Evolutionary conservation across 2,797 vertebrate genomes (phyloP).

Genomic region (Phoeniculus purpureus): DNA sequence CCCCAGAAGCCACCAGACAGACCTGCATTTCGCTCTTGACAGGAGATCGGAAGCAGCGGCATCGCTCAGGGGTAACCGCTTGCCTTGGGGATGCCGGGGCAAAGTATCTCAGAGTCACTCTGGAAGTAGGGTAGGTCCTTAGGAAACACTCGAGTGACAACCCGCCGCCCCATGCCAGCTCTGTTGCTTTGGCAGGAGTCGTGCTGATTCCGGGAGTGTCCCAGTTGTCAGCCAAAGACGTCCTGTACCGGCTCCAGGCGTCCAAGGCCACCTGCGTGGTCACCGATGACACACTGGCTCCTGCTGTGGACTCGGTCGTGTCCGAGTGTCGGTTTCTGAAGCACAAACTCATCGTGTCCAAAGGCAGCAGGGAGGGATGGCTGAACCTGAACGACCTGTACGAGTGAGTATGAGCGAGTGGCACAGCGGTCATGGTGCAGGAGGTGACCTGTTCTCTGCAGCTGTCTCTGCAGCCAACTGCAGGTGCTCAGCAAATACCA

Average conservation of each 20-base stretch:
- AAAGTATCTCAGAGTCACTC: background rate
- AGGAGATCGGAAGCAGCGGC: background rate
- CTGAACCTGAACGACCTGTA: slow-evolving; percentile 74
- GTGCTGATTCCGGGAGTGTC: slow-evolving; percentile 77
- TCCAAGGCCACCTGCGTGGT: slow-evolving; percentile 79
- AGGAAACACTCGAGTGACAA: background rate
- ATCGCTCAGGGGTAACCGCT: background rate
- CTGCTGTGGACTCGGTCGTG: slow-evolving; percentile 75
- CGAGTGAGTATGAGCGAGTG: slow-evolving; percentile 49
- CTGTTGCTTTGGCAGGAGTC: slow-evolving; percentile 71
- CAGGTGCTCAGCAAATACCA: background rate
- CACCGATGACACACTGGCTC: slow-evolving; percentile 74
- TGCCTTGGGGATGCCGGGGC: background rate
- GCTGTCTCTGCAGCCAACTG: background rate
- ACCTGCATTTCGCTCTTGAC: background rate
- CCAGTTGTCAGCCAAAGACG: slow-evolving; percentile 80
- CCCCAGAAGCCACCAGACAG: background rate
- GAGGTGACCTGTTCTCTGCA: background rate
- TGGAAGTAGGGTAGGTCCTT: background rate
- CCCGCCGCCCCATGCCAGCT: background rate
- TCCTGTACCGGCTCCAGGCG: slow-evolving; percentile 76
- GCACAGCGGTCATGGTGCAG: background rate
- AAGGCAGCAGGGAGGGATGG: slow-evolving; percentile 76
- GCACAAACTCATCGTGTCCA: slow-evolving; percentile 79
- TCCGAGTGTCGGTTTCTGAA: slow-evolving; percentile 71